These are phyloP conservation scores for Planococcus citri DNA, from an alignment of 1,140 invertebrate species.

Conservation along the genomic window DNA sequence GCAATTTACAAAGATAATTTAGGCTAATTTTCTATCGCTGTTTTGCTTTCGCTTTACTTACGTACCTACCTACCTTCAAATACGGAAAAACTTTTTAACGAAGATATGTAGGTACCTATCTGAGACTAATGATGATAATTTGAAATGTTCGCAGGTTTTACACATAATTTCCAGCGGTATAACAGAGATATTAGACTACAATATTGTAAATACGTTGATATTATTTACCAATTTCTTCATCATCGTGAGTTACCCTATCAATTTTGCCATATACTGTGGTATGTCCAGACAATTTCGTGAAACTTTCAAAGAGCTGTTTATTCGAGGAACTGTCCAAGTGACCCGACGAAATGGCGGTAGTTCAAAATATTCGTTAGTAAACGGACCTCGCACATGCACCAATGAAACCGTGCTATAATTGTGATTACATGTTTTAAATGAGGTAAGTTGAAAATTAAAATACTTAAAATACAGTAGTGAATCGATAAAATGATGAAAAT, in stretches of 20 bases:
- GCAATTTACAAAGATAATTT: no score
- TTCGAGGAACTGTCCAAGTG: conserved; percentile 38
- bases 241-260: conserved; percentile 79
- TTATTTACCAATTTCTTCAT: conserved; percentile 84
- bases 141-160: conserved; percentile 43
- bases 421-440: not conserved
- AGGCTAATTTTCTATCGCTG: no score
- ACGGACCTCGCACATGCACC: conserved; percentile 63
- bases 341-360: conserved; percentile 39
- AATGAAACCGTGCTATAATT: conserved; percentile 67
- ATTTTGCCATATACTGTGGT: conserved; percentile 91
- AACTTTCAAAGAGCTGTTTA: conserved; percentile 82
- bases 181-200: conserved; percentile 57
- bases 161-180: conserved; percentile 67
- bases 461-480: no score
- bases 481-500: no score
- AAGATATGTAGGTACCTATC: no score
- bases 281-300: conserved; percentile 88
- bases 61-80: no score
- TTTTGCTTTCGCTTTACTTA: no score
- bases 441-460: not conserved
- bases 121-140: no score
- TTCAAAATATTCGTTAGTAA: conserved; percentile 60
- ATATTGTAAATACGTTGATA: conserved; percentile 68
- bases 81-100: no score